Conservation (phyloP, 2,888 invertebrate genomes). For the Flabesymbios commensalis region DNA sequence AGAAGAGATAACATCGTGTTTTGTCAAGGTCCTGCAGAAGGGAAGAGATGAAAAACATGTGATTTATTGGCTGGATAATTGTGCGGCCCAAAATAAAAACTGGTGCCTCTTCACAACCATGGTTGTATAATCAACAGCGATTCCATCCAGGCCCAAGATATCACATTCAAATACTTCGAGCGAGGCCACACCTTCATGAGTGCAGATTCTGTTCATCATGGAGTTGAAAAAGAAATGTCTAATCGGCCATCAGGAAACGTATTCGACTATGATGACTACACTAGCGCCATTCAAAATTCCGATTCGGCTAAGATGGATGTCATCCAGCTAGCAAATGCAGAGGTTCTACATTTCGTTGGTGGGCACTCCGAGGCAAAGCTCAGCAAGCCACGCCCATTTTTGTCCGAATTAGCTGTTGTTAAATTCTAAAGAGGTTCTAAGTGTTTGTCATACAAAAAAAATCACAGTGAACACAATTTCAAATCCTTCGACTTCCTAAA, state of each 20-base stretch:
- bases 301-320: constrained; percentile 17
- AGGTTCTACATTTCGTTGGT: constrained; percentile 8
- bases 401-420: constrained; percentile 10
- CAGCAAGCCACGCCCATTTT: background rate
- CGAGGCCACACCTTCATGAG: constrained; percentile 22
- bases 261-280: constrained; percentile 14
- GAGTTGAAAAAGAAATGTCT: constrained; percentile 19
- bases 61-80: constrained; percentile 27
- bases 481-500: background rate
- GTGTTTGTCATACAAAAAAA: background rate
- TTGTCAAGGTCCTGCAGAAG: constrained; percentile 5
- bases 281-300: constrained; percentile 9
- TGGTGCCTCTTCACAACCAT: constrained; percentile 17
- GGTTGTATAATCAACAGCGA: background rate
- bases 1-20: constrained; percentile 23
- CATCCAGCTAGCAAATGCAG: constrained; percentile 7
- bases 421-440: background rate
- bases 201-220: constrained; percentile 23
- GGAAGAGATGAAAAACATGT: constrained; percentile 15
- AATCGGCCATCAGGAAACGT: constrained; percentile 10
- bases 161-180: constrained; percentile 24
- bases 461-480: background rate
- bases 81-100: constrained; percentile 30
- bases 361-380: constrained; percentile 13
- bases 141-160: background rate